Base-by-base conservation (phyloP, 2,797 vertebrate genomes). In the Apogon talboti region DNA sequence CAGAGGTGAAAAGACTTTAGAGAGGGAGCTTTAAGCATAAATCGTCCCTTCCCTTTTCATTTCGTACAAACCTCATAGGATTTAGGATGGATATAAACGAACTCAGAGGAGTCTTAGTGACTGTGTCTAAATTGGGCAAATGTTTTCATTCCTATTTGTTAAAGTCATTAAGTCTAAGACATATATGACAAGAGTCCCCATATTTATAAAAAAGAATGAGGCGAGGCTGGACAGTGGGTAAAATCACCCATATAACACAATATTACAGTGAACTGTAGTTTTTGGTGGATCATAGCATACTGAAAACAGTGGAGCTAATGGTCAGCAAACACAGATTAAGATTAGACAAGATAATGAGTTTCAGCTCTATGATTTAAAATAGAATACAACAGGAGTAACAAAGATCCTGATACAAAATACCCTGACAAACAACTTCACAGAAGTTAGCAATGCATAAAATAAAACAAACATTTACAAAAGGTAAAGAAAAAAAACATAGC, bases 371-470 rank as follows among this genome's bases (percentile, higher is more conserved):
- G 37, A 72, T 57, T 63, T 51, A 60, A 79, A 77, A 83, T 14
- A 24, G 10, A 61, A 69, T 53, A 74, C 74, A 58, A 78, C 7
- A 58, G 69, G 66, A 91, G 90, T 55, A 92, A 93, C 92, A 94
- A 93, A 92, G 87, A 95, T 94, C 94, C 92, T 90, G 92, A 95
- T 96, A 96, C 93, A 94, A 95, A 96, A 95, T 94, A 92, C 65
- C 71, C 64, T 83, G 89, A 95, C 94, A 89, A 92, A 96, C 95
- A 98, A 98, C 97, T 98, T 98, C 97, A 98, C 94, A 95, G 97
- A 98, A 98, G 97, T 98, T 94, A 98, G 95, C 94, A 87, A 89
- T 60, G 78, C 86, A 61, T 66, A 40, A 84, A 80, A 90, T 60
- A 76, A 81, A 74, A 70, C 7, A 54, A 74, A 66, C 16, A 63